Base-by-base conservation (phyloP, 1,140 invertebrate species). In the Psilanteris sp. region DNA sequence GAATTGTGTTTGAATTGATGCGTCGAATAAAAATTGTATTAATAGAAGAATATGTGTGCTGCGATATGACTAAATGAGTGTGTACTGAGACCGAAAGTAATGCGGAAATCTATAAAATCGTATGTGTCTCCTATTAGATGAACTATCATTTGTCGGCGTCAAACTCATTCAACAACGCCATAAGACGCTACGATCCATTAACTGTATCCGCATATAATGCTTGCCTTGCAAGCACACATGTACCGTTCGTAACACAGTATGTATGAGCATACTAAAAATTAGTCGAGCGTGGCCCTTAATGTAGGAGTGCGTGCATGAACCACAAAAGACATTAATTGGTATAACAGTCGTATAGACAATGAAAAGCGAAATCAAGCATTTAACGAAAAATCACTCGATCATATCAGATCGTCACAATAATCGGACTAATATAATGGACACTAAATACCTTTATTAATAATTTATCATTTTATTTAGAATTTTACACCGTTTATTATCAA, bases 81-180 rank as follows among this genome's bases (percentile, higher is more conserved):
- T 11, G 36, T 2, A 37, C 15, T 29, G 22, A 37, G 4, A 43
- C 5, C 24, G 36, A 46, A 43, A 73, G 37, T 20, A 24, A 41
- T 79, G 80, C 76, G 80, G 81, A 85, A 85, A 85, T 85, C 78
- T 75, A 55, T 77, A 31, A 13, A 57, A 57, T 41, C 39, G 78
- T 77, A 73, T 73, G 61, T 79, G 81, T 85, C 82, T 81, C 67
- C 72, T 78, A 83, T 81, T 80, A 76, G 81, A 79, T 79, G 80
- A 81, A 80, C 79, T 77, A 82, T 84, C 83, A 87, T 87, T 85
- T 87, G 85, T 87, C 85, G 83, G 85, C 81, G 85, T 87, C 85
- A 87, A 82, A 80, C 82, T 84, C 85, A 82, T 86, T 87, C 83
- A 85, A 79, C 81, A 81, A 82, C 83, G 80, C 83, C 73, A 78